A percentile compares a stretch with the other conserved stretches of the same genome.
These are phyloP conservation scores for Chionodraco myersi DNA, from an alignment of 2,113 vertebrate species.

Conservation along the genomic window DNA sequence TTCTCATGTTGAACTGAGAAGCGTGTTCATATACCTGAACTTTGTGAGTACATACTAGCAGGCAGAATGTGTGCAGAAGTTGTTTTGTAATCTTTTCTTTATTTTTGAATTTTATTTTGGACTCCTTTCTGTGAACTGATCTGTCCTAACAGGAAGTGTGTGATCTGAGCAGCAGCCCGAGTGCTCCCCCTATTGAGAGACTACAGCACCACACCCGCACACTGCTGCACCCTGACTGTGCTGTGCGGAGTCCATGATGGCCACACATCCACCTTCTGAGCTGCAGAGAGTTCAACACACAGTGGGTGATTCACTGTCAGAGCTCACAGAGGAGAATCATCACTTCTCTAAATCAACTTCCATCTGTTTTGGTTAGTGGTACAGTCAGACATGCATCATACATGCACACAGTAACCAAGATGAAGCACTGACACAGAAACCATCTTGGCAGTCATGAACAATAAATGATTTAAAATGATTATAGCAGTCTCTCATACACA, in stretches of 20 bases:
- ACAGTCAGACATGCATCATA: slow-evolving; percentile 51
- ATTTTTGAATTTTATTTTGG: background rate
- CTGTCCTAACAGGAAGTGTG: background rate
- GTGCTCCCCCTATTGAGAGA: slow-evolving; percentile 71
- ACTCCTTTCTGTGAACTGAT: background rate
- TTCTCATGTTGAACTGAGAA: too few species aligned
- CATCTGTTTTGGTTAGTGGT: slow-evolving; percentile 42
- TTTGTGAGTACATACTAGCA: too few species aligned
- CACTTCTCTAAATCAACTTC: slow-evolving; percentile 67
- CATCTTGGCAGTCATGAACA: slow-evolving; percentile 14
- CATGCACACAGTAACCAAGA: background rate
- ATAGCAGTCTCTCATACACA: background rate
- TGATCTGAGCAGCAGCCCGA: slow-evolving; percentile 33
- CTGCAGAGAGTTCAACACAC: slow-evolving; percentile 15
- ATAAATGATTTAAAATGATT: slow-evolving; percentile 26
- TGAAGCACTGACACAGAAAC: slow-evolving; percentile 24
- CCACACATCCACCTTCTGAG: slow-evolving; percentile 1
- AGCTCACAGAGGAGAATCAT: slow-evolving; percentile 64
- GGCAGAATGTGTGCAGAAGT: too few species aligned
- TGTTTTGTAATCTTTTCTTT: background rate
- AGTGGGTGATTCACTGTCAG: slow-evolving; percentile 42
- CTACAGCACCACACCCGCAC: slow-evolving; percentile 9
- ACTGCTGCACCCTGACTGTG: background rate
- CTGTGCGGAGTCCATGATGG: background rate
- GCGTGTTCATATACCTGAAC: too few species aligned